Evolutionary conservation across 2,888 invertebrate species (phyloP), one percentile per base, ranked within the genome.

Genomic region (Drosophila borborema): DNA sequence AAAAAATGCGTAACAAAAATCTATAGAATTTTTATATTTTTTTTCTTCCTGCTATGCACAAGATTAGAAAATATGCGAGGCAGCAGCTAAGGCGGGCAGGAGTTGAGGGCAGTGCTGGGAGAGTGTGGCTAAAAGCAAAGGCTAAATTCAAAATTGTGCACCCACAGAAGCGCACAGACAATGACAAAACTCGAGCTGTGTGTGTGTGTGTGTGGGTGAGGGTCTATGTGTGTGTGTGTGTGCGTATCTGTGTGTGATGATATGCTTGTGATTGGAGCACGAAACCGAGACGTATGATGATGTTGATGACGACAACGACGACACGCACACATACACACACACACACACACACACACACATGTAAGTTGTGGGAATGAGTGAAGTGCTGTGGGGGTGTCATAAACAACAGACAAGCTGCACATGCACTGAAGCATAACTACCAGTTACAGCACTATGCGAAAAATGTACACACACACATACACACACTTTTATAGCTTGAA

Each of bases 341-440:
- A 63, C 48, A 18, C 38, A 48, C 18, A 43, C 18, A 12, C 41
- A 41, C n/a, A 28, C 12, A 7, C 40, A 18, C 1, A 18, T 4
- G 9, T 10, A 23, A 5, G n/a, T 9, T 48, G 34, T 6, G 6
- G 43, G 34, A 34, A 2, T 14, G 41, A n/a, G 18, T 63, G 60
- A 56, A 67, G 73, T 55, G 69, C 16, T 58, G 69, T 65, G 54
- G 70, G 64, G 69, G 80, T 72, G 82, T 81, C 82, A 88, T 86
- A 88, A 86, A 86, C 86, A 86, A 86, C 86, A 86, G 86, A 88
- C 84, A 88, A 83, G 88, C 81, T 85, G 81, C 88, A 88, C 88
- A 86, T 86, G 86, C 88, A 85, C 72, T 74, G 64, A 73, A 81
- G 88, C 88, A 81, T 81, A 80, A 84, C 80, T 72, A 82, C 78